phyloP scores from a whole-genome alignment of 2,888 invertebrate species.

The Alloplasta piceator region DNA sequence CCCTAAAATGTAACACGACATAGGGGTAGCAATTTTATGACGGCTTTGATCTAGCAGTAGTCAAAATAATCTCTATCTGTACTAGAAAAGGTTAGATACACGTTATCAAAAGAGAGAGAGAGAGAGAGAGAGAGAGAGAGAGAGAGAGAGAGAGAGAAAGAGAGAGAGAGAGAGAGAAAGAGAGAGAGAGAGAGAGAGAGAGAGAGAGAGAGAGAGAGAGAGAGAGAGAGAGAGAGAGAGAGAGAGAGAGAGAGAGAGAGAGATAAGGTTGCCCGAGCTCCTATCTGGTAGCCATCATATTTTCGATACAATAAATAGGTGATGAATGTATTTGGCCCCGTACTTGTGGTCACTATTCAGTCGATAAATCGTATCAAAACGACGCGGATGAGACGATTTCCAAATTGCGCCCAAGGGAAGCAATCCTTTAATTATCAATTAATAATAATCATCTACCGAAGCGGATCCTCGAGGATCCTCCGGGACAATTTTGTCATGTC shows the following conservation, averaged over 20 bases:
- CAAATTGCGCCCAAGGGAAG: neutral
- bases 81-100: constrained; percentile 75
- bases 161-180: constrained; percentile 71
- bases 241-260: constrained; percentile 60
- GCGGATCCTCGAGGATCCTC: too few species aligned
- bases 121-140: constrained; percentile 69
- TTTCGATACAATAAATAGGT: constrained; percentile 82
- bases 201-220: constrained; percentile 64
- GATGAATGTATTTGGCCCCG: constrained; percentile 79
- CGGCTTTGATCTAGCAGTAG: constrained; percentile 70
- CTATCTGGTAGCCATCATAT: constrained; percentile 81
- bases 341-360: constrained; percentile 72
- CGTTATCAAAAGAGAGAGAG: constrained; percentile 72
- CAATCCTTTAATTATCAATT: too few species aligned
- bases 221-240: constrained; percentile 67
- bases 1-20: neutral
- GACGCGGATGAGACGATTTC: constrained; percentile 50
- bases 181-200: constrained; percentile 68
- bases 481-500: too few species aligned
- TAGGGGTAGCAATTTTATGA: constrained; percentile 16
- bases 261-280: constrained; percentile 82
- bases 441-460: too few species aligned
- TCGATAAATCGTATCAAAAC: constrained; percentile 69
- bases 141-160: constrained; percentile 69
- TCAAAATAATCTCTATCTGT: constrained; percentile 79